A percentile compares a stretch with the other conserved stretches of the same genome.
These are phyloP conservation scores for Drosophila nannoptera DNA, from an alignment of 1,140 invertebrate genomes.

Conservation along the genomic window DNA sequence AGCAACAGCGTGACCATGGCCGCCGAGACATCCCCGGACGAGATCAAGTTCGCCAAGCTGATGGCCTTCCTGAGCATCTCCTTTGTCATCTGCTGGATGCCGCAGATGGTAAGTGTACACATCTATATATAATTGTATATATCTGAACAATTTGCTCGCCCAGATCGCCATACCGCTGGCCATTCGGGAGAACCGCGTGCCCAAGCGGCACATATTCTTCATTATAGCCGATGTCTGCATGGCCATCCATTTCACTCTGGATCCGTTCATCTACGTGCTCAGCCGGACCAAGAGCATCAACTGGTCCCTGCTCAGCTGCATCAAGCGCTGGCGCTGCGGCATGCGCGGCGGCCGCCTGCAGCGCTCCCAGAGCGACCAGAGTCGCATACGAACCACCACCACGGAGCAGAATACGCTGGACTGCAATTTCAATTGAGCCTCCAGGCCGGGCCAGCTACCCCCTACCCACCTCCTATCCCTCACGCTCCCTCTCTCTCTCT, in stretches of 20 bases:
- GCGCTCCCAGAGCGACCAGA: slow-evolving; percentile 75
- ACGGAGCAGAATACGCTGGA: slow-evolving; percentile 71
- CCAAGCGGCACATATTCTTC: slow-evolving; percentile 63
- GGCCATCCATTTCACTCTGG: slow-evolving; percentile 89
- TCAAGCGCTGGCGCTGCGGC: slow-evolving; percentile 69
- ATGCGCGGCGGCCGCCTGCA: slow-evolving; percentile 55
- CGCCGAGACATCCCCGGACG: slow-evolving; percentile 84
- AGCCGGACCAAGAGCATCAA: slow-evolving; percentile 80
- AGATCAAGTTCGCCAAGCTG: slow-evolving; percentile 89
- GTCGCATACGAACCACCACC: slow-evolving; percentile 72
- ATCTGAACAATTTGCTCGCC: slow-evolving; percentile 33
- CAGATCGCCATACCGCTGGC: slow-evolving; percentile 86
- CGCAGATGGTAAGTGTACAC: slow-evolving; percentile 86
- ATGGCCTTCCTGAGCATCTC: slow-evolving; percentile 90
- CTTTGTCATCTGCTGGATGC: slow-evolving; percentile 91
- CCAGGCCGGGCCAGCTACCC: background rate
- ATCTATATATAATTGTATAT: background rate
- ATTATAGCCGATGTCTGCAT: slow-evolving; percentile 86
- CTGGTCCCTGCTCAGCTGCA: slow-evolving; percentile 63
- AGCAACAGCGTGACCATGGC: slow-evolving; percentile 73
- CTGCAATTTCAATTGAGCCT: slow-evolving; percentile 47
- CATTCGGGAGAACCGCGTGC: slow-evolving; percentile 78
- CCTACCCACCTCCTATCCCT: no score
- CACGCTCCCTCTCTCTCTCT: no score
- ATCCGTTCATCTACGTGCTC: slow-evolving; percentile 90